Base-by-base conservation (phyloP, 2,797 vertebrate species). In the Falco novaeseelandiae region DNA sequence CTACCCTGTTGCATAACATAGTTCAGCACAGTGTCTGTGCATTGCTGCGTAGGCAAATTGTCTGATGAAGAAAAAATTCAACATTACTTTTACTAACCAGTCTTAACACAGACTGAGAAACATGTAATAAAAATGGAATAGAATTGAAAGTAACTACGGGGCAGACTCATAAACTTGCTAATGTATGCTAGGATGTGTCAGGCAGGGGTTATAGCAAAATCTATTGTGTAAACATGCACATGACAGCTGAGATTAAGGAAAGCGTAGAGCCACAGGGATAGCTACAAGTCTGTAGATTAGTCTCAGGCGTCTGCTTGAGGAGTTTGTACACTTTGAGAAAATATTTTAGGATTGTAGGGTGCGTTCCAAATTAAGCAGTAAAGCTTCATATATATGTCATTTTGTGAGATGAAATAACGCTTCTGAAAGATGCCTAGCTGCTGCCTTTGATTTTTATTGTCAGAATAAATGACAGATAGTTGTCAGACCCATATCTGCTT, bases 311-410 rank as follows among this genome's bases (percentile, higher is more conserved):
- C 71, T 67, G 55, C 76, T 79, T 55, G 79, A 59, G 44, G 66
- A 79, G 44, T 46, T 66, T 65, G 34, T 65, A 16, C 12, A 10
- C 59, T 90, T 36, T 0, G 22, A 36, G 48, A 77, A 44, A 73
- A 32, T 65, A 17, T 1, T 87, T 77, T 57, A 38, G 89, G 59
- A 8, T 40, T 84, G 38, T 34, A 49, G 58, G 30, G n/a, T 62
- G 51, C 15, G 0, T 67, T 87, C 73, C 46, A 87, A 26, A 27
- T 59, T 51, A 72, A 83, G 49, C 42, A 74, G 19, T 70, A 51
- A 66, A 51, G 44, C 36, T 70, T 83, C 0, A 0, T 51, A 1
- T 12, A 0, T 12, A 0, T 48, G 52, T n/a, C 32, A n/a, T 46
- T 81, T 66, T 14, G 12, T 70, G 85, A 58, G 55, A 22, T n/a